Percentiles rank a stretch among this genome's conserved stretches.
phyloP scores from a whole-genome alignment of 2,113 vertebrate species.

The Seriola quinqueradiata region DNA sequence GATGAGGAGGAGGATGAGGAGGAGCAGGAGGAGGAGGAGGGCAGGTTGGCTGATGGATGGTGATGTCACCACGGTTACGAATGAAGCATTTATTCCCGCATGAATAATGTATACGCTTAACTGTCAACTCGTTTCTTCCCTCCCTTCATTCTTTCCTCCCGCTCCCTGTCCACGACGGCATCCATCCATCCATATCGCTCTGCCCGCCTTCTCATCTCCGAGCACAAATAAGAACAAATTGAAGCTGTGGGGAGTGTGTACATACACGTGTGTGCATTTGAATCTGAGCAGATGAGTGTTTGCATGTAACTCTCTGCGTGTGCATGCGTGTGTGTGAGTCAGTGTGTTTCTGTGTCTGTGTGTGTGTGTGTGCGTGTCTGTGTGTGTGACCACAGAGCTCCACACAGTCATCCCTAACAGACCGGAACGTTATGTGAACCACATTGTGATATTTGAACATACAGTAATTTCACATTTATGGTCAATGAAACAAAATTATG shows the following conservation, averaged over 20 bases:
- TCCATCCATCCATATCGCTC: constrained; percentile 62
- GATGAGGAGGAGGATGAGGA: neutral
- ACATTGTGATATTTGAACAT: no score
- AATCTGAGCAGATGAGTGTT: neutral
- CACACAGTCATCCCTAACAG: neutral
- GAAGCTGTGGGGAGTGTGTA: constrained; percentile 33
- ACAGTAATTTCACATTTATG: constrained; percentile 4
- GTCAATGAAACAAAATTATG: neutral
- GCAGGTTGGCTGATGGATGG: constrained; percentile 67
- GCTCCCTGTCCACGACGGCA: constrained; percentile 12
- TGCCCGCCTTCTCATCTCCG: constrained; percentile 62
- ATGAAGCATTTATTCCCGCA: constrained; percentile 58
- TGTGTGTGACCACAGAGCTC: constrained; percentile 4
- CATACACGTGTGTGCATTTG: neutral
- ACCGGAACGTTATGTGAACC: no score
- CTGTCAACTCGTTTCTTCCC: constrained; percentile 35
- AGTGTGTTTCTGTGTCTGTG: neutral
- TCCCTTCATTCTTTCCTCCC: constrained; percentile 15
- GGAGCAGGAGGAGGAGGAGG: neutral
- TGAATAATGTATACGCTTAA: constrained; percentile 72
- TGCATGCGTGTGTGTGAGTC: neutral
- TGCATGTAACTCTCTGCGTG: neutral
- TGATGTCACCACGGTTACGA: constrained; percentile 61
- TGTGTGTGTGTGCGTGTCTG: neutral
- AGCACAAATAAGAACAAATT: constrained; percentile 74